Evolutionary conservation across 2,797 vertebrate genomes (phyloP), one percentile per base, ranked within the genome.

Genomic region (Apodemus agrarius): DNA sequence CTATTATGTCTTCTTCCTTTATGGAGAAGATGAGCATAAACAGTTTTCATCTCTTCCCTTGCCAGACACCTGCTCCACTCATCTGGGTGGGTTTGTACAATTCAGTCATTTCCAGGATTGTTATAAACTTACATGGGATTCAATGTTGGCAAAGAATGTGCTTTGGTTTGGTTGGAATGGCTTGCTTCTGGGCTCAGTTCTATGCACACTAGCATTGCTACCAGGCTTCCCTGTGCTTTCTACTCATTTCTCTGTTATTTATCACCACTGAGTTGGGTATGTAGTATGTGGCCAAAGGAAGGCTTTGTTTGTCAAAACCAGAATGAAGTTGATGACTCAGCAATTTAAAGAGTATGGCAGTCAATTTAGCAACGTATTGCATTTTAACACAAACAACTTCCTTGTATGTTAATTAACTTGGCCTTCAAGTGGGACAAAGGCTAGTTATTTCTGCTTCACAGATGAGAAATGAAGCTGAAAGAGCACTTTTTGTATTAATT

Each of bases 61-160:
- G 94, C 97, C 97, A 98, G 97, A 89, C 97, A 98, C 97, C 96
- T 98, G 97, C 84, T 96, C 97, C 91, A 79, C 74, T 91, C 83
- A 93, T 91, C 65, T 91, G 13, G n/a, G 37, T 89, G 65, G 54
- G 59, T 85, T 93, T 75, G 67, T 49, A 46, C 7, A 75, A 81
- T 80, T 86, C 52, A 92, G 37, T 94, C 84, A 90, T 97, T 96
- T 97, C 34, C 82, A 84, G 43, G 63, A 84, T 91, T 95, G 90
- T 95, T 96, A 92, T 61, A 90, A 93, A 87, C 63, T 94, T 94
- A 80, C 17, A 92, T 12, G 43, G 59, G 57, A 67, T 94, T 82
- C n/a, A 80, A 57, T 91, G 92, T 37, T 96, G 90, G 90, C 63
- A 94, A 67, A 94, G 78, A 59, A 46, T 46, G 57, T 37, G 7